Percentiles rank a stretch among this genome's conserved stretches.
phyloP scores from a whole-genome alignment of 2,797 vertebrate species.

The Carapus acus region DNA sequence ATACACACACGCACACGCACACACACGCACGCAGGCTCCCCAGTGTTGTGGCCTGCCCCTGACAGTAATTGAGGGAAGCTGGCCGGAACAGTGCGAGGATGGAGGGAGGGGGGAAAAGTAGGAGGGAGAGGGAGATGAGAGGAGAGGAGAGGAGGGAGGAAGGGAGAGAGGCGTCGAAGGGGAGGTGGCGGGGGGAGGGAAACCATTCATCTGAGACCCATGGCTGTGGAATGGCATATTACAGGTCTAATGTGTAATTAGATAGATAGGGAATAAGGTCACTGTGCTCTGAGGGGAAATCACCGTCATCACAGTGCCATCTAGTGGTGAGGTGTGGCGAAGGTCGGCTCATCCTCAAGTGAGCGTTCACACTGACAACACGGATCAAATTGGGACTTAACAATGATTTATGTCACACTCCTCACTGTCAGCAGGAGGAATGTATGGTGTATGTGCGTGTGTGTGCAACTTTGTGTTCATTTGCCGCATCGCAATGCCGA shows the following conservation, averaged over 20 bases:
- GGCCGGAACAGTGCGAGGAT: constrained; percentile 67
- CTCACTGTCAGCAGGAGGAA: constrained; percentile 17
- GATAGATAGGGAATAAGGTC: constrained; percentile 76
- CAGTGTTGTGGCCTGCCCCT: constrained; percentile 63
- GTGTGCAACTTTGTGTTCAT: too few species aligned
- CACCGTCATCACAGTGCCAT: constrained; percentile 69
- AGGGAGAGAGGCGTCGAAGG: constrained; percentile 49
- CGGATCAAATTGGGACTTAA: constrained; percentile 45
- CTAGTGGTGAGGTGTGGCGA: constrained; percentile 52
- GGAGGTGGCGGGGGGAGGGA: constrained; percentile 56
- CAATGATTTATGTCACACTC: constrained; percentile 49
- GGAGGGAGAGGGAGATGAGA: constrained; percentile 42
- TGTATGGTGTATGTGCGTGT: constrained; percentile 6
- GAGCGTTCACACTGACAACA: constrained; percentile 25
- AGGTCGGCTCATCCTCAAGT: constrained; percentile 15
- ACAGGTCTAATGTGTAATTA: constrained; percentile 80
- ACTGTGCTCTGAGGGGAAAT: constrained; percentile 53
- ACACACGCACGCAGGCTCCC: constrained; percentile 38
- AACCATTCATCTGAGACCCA: constrained; percentile 74
- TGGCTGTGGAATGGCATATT: constrained; percentile 77
- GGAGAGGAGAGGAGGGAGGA: constrained; percentile 37
- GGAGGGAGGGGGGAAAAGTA: constrained; percentile 44
- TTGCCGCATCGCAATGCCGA: constrained; percentile 3
- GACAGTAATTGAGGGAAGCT: constrained; percentile 78
- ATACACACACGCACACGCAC: constrained; percentile 30